Percentiles rank a stretch among this genome's conserved stretches.
phyloP scores from a whole-genome alignment of 2,797 vertebrate genomes.

The Philypnodon macrostomus region DNA sequence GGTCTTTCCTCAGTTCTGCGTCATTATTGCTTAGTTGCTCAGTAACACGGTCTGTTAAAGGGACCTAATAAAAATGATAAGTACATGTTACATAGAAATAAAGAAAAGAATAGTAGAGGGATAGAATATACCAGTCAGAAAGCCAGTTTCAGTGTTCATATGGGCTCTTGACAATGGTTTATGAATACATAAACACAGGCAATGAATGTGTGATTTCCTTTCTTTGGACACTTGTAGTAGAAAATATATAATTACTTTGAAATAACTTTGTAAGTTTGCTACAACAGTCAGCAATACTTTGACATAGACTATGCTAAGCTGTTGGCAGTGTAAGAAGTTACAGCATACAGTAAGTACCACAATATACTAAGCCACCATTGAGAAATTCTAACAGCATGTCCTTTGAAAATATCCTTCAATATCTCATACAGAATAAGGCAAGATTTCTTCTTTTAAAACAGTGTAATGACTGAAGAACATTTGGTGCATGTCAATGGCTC shows the following conservation, averaged over 20 bases:
- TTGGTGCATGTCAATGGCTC: constrained; percentile 61
- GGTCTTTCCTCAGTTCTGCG: too few relatives aligned
- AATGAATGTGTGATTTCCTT: constrained; percentile 26
- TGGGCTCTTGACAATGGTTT: neutral
- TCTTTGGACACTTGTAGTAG: constrained; percentile 40
- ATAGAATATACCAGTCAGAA: too few relatives aligned
- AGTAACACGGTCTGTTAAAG: too few relatives aligned
- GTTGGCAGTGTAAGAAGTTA: constrained; percentile 48
- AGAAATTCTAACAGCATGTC: constrained; percentile 34
- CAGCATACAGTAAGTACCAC: constrained; percentile 26
- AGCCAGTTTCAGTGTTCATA: neutral
- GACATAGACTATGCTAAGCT: constrained; percentile 26
- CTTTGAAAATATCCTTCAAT: constrained; percentile 40
- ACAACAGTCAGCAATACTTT: constrained; percentile 8
- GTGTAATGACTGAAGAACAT: constrained; percentile 37
- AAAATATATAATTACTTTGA: constrained; percentile 6
- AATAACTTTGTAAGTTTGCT: constrained; percentile 8
- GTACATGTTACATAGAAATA: too few relatives aligned
- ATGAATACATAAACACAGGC: neutral
- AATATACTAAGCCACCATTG: constrained; percentile 22
- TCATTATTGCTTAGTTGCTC: too few relatives aligned
- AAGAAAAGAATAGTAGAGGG: too few relatives aligned
- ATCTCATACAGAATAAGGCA: constrained; percentile 66
- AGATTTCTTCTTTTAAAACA: constrained; percentile 15
- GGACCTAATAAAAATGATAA: too few relatives aligned